Evolutionary conservation across 2,888 invertebrate species (phyloP), one percentile per base, ranked within the genome.

Genomic region (Brassicogethes aeneus): DNA sequence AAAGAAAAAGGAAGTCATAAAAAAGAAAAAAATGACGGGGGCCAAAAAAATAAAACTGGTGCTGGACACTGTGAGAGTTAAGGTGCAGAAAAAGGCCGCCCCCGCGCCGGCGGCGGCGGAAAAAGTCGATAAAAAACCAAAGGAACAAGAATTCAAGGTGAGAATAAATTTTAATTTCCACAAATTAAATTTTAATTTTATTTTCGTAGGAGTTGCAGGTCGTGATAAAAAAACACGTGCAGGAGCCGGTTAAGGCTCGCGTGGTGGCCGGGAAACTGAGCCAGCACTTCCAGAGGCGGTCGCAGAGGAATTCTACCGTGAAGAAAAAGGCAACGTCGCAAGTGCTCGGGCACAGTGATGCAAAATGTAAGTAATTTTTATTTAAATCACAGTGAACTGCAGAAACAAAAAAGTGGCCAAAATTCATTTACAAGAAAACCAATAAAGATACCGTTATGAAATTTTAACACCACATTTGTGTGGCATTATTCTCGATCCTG

Each of bases 1-100:
- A 61, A 71, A 57, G 65, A 70, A 51, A 62, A 70, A 54, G 59
- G 65, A 50, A n/a, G n/a, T n/a, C 62, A 59, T 41, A 61, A 63
- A 55, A 62, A 70, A 41, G 64, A 68, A 54, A 61, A 66, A 38
- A 59, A 62, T 61, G 57, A 65, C 8, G 58, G 68, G 50, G 64
- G 69, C n/a, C n/a, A n/a, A 56, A 61, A 71, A 56, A 61, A 64
- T 53, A 13, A 52, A 50, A 39, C 31, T 45, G 33, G 50, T 51
- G 31, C 37, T 55, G 38, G 45, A 47, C 8, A 44, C 37, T 3
- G 34, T 43, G 16, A 36, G 15, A 31, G 38, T 42, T 66, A 68
- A 54, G 39, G 32, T 46, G 44, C 15, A 40, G 40, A 39, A 42
- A 13, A 29, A 23, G 23, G 5, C 23, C n/a, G 39, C 7, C 31